Conservation (phyloP, 2,888 invertebrate genomes). For the Oscheius sp. region DNA sequence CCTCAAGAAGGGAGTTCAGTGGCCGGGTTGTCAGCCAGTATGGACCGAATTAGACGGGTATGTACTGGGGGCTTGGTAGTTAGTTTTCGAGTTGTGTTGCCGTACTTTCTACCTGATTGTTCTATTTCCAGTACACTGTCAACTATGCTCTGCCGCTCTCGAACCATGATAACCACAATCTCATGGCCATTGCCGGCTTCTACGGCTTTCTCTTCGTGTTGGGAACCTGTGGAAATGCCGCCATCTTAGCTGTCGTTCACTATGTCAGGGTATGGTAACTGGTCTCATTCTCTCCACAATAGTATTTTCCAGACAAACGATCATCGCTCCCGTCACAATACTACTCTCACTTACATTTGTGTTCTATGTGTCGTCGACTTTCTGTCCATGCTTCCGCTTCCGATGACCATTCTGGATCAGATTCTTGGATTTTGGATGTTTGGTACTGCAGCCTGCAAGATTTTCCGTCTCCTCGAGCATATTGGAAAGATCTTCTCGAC, state of each 20-base stretch:
- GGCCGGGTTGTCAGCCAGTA: too few species aligned
- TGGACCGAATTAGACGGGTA: neutral
- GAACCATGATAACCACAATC: constrained; percentile 53
- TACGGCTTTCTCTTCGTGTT: constrained; percentile 77
- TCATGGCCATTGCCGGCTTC: constrained; percentile 77
- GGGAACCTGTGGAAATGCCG: constrained; percentile 75
- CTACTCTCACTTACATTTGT: constrained; percentile 70
- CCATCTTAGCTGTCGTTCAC: constrained; percentile 63
- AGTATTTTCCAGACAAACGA: constrained; percentile 11
- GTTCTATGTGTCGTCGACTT: constrained; percentile 71
- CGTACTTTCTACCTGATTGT: neutral
- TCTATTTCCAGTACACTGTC: constrained; percentile 50
- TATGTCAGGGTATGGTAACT: constrained; percentile 46
- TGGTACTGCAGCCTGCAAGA: constrained; percentile 71
- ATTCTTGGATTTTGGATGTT: constrained; percentile 73
- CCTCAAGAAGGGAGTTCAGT: too few species aligned
- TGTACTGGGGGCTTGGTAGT: too few species aligned
- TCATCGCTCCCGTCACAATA: constrained; percentile 61
- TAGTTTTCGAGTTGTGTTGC: neutral
- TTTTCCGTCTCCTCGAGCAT: constrained; percentile 72
- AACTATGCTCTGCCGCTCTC: constrained; percentile 55
- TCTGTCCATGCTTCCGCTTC: constrained; percentile 67
- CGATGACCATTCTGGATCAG: constrained; percentile 73
- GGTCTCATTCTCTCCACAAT: neutral
- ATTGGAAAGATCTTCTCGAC: constrained; percentile 67